These are phyloP conservation scores for Mythimna ferrago DNA, from an alignment of 2,888 invertebrate species.

Conservation along the genomic window DNA sequence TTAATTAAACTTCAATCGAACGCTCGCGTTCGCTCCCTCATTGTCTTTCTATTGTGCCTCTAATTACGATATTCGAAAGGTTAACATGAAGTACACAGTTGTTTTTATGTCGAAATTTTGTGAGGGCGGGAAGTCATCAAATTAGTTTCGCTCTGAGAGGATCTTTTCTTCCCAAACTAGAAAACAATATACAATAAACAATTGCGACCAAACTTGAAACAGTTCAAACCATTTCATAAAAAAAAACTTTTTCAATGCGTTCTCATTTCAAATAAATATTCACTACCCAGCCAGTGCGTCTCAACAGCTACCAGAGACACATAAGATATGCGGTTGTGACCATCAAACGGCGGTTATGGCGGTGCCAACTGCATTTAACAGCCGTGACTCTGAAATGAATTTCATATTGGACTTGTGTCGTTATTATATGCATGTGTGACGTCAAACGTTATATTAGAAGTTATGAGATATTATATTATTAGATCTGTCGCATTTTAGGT, in stretches of 20 bases:
- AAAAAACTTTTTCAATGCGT: not conserved
- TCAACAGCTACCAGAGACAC: conserved; percentile 6
- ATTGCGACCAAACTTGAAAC: not conserved
- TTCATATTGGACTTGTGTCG: conserved; percentile 8
- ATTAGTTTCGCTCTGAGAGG: too few species aligned
- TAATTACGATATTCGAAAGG: too few species aligned
- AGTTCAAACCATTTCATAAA: too few species aligned
- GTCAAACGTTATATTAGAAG: not conserved
- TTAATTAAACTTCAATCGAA: too few species aligned
- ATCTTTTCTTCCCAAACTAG: too few species aligned
- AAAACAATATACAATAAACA: not conserved
- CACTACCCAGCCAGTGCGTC: not conserved
- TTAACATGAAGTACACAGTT: too few species aligned
- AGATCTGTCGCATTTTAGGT: too few species aligned
- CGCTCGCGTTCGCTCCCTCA: too few species aligned
- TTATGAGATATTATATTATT: too few species aligned
- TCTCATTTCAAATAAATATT: conserved; percentile 8
- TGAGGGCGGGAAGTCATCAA: too few species aligned
- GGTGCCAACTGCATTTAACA: conserved; percentile 27
- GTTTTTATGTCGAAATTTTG: too few species aligned
- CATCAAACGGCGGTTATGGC: conserved; percentile 12
- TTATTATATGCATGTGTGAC: not conserved
- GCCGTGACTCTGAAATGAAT: conserved; percentile 17
- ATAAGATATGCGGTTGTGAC: conserved; percentile 19
- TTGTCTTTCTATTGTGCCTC: too few species aligned